Evolutionary conservation across 2,888 invertebrate species (phyloP), one percentile per base, ranked within the genome.

Genomic region (Tetramorium bicarinatum): DNA sequence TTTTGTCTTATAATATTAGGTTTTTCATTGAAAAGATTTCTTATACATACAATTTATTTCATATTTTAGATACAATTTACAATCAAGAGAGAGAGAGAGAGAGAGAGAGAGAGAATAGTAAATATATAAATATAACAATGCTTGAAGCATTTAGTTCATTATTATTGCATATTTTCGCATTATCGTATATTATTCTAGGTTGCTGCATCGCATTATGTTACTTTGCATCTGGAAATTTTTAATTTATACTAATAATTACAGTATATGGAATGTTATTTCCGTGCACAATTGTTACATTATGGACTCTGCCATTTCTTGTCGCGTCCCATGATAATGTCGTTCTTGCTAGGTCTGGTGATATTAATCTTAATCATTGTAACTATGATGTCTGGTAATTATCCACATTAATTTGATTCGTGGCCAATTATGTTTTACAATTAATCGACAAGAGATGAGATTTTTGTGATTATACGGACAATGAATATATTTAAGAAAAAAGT

Each of bases 331-430:
- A 56, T 66, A 66, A 76, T 79, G 38, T 44, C 34, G 44, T 79
- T 79, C 34, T 56, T 79, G 21, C 44, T 44, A n/a, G 15, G 15
- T 56, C 18, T 8, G 18, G 25, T 59, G 47, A 47, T 47, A 71
- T 56, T 79, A 72, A 59, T 79, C 54, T 71, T 71, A 56, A 79
- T 47, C 34, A 59, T 72, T 38, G 21, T 47, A 59, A 44, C 13
- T 47, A 34, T 15, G 18, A 59, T 79, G 34, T 59, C 13, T 18
- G 34, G 38, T 59, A 25, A 59, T 67, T 79, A 69, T 41, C 13
- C 38, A 38, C 21, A 29, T 54, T 52, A 69, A 69, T 18, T 69
- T 54, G 25, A 25, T 25, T 52, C 38, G 13, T 54, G 21, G 13
- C 9, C 25, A 52, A 54, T 54, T 67, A 21, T 25, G 25, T 52